Percentiles rank a stretch among this genome's conserved stretches.
These are phyloP conservation scores for Peromyscus aztecus DNA, from an alignment of 2,797 vertebrate species.

Conservation along the genomic window DNA sequence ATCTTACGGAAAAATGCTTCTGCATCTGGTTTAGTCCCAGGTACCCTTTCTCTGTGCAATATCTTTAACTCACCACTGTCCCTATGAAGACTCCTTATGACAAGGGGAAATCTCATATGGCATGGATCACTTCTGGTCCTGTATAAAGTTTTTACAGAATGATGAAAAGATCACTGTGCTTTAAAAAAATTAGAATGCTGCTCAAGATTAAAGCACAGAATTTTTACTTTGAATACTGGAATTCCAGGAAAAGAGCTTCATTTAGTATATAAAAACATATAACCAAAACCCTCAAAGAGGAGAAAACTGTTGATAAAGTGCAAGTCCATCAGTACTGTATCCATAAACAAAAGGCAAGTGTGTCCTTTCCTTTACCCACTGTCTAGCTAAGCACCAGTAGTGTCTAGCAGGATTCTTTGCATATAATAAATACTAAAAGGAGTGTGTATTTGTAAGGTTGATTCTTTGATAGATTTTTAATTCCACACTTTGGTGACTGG, in stretches of 20 bases:
- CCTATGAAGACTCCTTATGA: background rate
- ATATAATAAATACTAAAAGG: slow-evolving; percentile 41
- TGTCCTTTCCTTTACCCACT: background rate
- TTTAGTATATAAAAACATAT: slow-evolving; percentile 6
- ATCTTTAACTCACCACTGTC: background rate
- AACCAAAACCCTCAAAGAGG: slow-evolving; percentile 7
- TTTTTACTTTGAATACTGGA: slow-evolving; percentile 42
- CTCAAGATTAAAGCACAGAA: background rate
- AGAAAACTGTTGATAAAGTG: background rate
- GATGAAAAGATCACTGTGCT: background rate
- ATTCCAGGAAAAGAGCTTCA: background rate
- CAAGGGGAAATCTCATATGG: background rate
- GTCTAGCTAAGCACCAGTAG: background rate
- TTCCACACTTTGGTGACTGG: slow-evolving; percentile 71
- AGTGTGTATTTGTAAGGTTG: slow-evolving; percentile 12
- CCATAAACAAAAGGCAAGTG: background rate
- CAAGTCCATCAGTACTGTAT: background rate
- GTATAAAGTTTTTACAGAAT: background rate
- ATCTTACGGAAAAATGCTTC: background rate
- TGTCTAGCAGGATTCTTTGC: slow-evolving; percentile 33
- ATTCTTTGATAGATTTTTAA: slow-evolving; percentile 65
- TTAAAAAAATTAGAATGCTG: background rate
- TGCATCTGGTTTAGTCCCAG: background rate
- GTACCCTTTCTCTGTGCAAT: background rate
- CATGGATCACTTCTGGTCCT: background rate